These are phyloP conservation scores for Tauraco erythrolophus DNA, from an alignment of 2,113 vertebrate genomes.

Conservation along the genomic window DNA sequence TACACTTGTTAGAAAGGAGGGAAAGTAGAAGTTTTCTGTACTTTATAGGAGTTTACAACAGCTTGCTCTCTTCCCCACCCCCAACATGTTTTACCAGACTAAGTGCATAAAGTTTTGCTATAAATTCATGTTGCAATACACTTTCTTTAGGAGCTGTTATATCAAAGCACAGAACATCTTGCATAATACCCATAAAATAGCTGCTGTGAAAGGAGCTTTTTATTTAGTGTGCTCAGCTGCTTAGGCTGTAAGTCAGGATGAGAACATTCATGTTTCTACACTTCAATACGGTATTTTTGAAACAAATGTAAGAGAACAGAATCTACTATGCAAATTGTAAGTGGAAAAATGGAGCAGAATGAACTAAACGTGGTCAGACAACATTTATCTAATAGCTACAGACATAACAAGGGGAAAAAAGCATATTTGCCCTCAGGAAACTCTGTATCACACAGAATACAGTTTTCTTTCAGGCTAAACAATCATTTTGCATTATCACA, in stretches of 20 bases:
- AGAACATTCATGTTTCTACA: not conserved
- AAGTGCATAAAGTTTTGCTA: not conserved
- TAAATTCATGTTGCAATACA: not conserved
- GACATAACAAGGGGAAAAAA: not conserved
- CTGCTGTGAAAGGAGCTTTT: not conserved
- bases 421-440: not conserved
- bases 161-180: slow-evolving; percentile 25
- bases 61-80: slow-evolving; percentile 2
- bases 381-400: slow-evolving; percentile 17
- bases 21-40: slow-evolving; percentile 71
- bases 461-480: not conserved
- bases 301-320: not conserved
- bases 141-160: not conserved
- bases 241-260: not conserved
- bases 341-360: slow-evolving; percentile 23
- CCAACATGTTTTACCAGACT: not conserved
- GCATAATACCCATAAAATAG: not conserved
- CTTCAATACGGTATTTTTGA: not conserved
- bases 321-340: slow-evolving; percentile 5
- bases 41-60: slow-evolving; percentile 43
- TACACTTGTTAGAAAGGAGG: slow-evolving; percentile 78
- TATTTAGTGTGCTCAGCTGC: not conserved
- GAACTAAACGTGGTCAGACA: not conserved
- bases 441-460: not conserved
- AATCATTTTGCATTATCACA: not conserved